phyloP scores from a whole-genome alignment of 2,888 invertebrate genomes.

The Drosophila acutilabella region DNA sequence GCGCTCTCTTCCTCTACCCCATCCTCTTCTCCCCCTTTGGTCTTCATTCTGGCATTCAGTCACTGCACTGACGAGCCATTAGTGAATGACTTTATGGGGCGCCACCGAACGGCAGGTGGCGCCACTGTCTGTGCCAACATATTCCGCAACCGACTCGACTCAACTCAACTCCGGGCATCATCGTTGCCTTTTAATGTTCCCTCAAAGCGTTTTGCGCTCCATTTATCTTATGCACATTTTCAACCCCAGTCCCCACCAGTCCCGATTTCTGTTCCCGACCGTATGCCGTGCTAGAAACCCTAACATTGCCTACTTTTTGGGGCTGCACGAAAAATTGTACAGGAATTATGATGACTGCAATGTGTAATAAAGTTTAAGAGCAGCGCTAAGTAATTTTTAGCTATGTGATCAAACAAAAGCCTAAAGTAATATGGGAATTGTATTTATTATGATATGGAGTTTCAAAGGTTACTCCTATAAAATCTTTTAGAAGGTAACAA shows the following conservation, averaged over 20 bases:
- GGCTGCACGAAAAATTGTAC: too few species aligned
- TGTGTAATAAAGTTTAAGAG: slow-evolving; percentile 28
- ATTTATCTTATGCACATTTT: slow-evolving; percentile 66
- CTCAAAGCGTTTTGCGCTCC: slow-evolving; percentile 69
- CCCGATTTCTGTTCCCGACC: neutral
- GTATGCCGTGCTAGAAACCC: neutral
- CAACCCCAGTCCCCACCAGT: slow-evolving; percentile 15
- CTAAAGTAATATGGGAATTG: neutral
- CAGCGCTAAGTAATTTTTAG: neutral
- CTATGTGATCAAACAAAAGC: neutral
- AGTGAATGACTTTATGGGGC: slow-evolving; percentile 74
- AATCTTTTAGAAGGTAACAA: too few species aligned
- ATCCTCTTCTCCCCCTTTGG: neutral
- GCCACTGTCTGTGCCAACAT: slow-evolving; percentile 41
- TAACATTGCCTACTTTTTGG: slow-evolving; percentile 26
- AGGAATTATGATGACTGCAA: slow-evolving; percentile 2
- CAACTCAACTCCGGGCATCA: slow-evolving; percentile 7
- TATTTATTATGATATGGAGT: too few species aligned
- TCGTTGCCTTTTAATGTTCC: slow-evolving; percentile 65
- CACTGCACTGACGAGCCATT: slow-evolving; percentile 69
- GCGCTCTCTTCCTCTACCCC: neutral
- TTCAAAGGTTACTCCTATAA: too few species aligned
- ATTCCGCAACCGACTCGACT: slow-evolving; percentile 8
- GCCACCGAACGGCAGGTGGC: slow-evolving; percentile 47
- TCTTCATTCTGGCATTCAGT: slow-evolving; percentile 26